phyloP scores from a whole-genome alignment of 2,113 vertebrate species.

The Misgurnus mizolepis region DNA sequence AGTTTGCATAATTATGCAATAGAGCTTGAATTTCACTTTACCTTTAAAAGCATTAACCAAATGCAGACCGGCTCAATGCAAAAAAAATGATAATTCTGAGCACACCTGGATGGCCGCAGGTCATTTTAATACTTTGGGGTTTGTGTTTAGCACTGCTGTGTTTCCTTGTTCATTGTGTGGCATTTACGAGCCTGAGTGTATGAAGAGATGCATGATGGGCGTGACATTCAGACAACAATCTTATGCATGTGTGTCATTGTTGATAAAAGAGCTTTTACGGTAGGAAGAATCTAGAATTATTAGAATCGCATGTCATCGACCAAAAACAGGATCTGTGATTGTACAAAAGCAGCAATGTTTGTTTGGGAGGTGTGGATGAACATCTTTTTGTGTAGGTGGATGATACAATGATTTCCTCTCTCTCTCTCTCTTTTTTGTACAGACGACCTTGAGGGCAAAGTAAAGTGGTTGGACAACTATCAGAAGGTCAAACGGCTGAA shows the following conservation, averaged over 20 bases:
- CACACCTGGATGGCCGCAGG: slow-evolving; percentile 7
- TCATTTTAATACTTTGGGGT: slow-evolving; percentile 8
- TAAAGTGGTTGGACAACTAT: slow-evolving; percentile 92
- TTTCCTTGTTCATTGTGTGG: not conserved
- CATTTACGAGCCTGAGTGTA: not conserved
- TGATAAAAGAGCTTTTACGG: slow-evolving; percentile 8
- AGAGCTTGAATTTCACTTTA: too few relatives aligned
- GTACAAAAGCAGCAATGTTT: slow-evolving; percentile 27
- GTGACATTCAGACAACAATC: slow-evolving; percentile 5
- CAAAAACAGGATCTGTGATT: slow-evolving; percentile 1
- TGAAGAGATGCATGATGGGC: slow-evolving; percentile 11
- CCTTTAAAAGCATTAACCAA: too few relatives aligned
- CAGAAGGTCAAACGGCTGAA: slow-evolving; percentile 87
- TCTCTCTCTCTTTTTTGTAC: slow-evolving; percentile 49
- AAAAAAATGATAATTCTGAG: slow-evolving; percentile 18
- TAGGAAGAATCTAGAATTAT: not conserved
- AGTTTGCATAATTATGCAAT: too few relatives aligned
- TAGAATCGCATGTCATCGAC: not conserved
- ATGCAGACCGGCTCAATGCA: not conserved
- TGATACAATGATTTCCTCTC: not conserved
- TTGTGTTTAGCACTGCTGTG: not conserved
- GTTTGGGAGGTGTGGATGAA: slow-evolving; percentile 41
- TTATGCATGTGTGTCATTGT: slow-evolving; percentile 2
- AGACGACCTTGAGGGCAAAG: slow-evolving; percentile 93
- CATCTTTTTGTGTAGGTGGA: slow-evolving; percentile 8